Conservation (phyloP, 2,888 invertebrate species). For the Agrypnus murinus region DNA sequence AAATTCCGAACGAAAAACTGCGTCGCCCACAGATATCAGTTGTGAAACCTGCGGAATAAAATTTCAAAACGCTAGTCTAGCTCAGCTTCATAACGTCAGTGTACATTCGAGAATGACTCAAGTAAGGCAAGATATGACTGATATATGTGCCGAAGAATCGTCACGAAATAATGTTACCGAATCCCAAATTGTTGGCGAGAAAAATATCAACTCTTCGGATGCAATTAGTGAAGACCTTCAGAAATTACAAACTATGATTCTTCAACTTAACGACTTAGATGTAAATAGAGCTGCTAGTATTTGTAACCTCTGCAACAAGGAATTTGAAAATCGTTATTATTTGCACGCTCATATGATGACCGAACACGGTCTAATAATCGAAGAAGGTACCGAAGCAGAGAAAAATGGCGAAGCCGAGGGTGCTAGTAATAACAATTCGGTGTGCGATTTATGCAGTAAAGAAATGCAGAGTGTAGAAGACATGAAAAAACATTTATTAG, state of each 20-base stretch:
- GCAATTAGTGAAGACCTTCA: slow-evolving; percentile 89
- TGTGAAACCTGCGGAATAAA: slow-evolving; percentile 73
- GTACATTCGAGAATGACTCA: slow-evolving; percentile 65
- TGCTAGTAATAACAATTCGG: slow-evolving; percentile 66
- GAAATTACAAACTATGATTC: slow-evolving; percentile 92
- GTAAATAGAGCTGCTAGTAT: slow-evolving; percentile 73
- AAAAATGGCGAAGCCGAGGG: slow-evolving; percentile 65
- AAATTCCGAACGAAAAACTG: slow-evolving; percentile 71
- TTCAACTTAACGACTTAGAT: slow-evolving; percentile 88
- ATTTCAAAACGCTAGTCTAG: slow-evolving; percentile 72
- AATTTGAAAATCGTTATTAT: slow-evolving; percentile 82
- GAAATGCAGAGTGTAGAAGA: slow-evolving; percentile 76
- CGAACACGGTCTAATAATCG: slow-evolving; percentile 77
- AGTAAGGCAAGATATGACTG: slow-evolving; percentile 50
- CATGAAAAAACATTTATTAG: slow-evolving; percentile 80
- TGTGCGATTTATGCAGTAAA: slow-evolving; percentile 70
- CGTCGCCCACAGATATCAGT: slow-evolving; percentile 71
- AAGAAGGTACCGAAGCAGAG: slow-evolving; percentile 68
- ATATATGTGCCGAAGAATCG: slow-evolving; percentile 43
- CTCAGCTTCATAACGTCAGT: slow-evolving; percentile 69
- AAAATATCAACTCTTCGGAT: slow-evolving; percentile 69
- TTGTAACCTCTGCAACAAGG: slow-evolving; percentile 83
- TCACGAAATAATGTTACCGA: slow-evolving; percentile 46
- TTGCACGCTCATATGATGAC: slow-evolving; percentile 81
- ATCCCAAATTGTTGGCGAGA: slow-evolving; percentile 44